A percentile compares a stretch with the other conserved stretches of the same genome.
Conservation (phyloP, 2,797 vertebrate species). For the Sphenopsis melanotis region DNA sequence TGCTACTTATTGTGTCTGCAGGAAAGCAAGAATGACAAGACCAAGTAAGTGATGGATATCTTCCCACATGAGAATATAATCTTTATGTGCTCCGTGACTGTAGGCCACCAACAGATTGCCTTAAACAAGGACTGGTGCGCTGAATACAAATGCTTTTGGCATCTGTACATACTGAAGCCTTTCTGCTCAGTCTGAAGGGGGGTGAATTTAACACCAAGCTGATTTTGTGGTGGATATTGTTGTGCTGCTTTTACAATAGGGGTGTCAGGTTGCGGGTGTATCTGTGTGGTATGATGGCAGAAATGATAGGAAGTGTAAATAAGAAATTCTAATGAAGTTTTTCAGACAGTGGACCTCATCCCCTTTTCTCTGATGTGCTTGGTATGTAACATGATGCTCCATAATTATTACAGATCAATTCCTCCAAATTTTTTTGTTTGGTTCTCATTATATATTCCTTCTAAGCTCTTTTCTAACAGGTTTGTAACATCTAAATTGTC, state of each 20-base stretch:
- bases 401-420: not conserved
- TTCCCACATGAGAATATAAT: slow-evolving; percentile 38
- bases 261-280: not conserved
- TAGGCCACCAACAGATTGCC: slow-evolving; percentile 39
- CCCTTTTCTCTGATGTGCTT: not conserved
- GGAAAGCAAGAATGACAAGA: slow-evolving; percentile 42
- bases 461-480: not conserved
- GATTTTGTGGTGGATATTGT: not conserved
- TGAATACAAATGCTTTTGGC: slow-evolving; percentile 38
- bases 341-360: not conserved
- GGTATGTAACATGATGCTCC: not conserved
- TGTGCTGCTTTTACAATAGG: not conserved
- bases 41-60: slow-evolving; percentile 28
- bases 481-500: not conserved
- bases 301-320: not conserved
- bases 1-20: slow-evolving; percentile 31
- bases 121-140: not conserved
- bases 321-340: not conserved
- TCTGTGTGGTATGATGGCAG: not conserved
- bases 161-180: not conserved
- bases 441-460: not conserved
- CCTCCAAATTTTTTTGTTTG: not conserved
- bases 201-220: not conserved
- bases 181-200: not conserved
- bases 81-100: slow-evolving; percentile 19